Conservation (phyloP, 2,888 invertebrate species). For the Adelognathus sp. region DNA sequence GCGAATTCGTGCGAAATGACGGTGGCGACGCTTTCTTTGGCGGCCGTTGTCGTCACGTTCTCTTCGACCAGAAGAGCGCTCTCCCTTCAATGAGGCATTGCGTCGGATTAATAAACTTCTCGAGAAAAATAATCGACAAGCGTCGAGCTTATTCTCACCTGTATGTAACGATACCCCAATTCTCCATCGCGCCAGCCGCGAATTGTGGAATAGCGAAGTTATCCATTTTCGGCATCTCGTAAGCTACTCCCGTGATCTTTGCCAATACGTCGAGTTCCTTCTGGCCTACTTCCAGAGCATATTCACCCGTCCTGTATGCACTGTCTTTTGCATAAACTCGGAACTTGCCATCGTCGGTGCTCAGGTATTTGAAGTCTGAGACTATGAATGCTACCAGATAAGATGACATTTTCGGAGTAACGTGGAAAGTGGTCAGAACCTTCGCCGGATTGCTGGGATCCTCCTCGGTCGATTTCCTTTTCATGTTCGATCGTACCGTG, state of each 20-base stretch:
- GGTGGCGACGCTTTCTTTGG: constrained; percentile 62
- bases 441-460: neutral
- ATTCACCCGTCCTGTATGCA: constrained; percentile 87
- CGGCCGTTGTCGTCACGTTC: constrained; percentile 45
- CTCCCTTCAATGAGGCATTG: constrained; percentile 69
- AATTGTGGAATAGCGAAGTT: constrained; percentile 96
- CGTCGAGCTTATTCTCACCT: too few species aligned
- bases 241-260: constrained; percentile 82
- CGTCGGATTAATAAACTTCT: neutral
- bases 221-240: constrained; percentile 90
- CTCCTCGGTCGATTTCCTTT: rapidly evolving
- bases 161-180: constrained; percentile 95
- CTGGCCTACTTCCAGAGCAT: constrained; percentile 89
- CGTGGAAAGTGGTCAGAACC: constrained; percentile 61
- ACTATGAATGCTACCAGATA: constrained; percentile 85
- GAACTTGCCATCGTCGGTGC: constrained; percentile 77
- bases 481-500: constrained; percentile 77
- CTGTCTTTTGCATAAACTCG: constrained; percentile 88
- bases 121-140: too few species aligned
- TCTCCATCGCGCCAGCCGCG: constrained; percentile 95
- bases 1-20: constrained; percentile 83
- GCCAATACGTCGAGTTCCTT: constrained; percentile 88
- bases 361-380: constrained; percentile 80
- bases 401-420: constrained; percentile 79
- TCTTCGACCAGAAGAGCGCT: constrained; percentile 61